Conservation (phyloP, 2,797 vertebrate species). For the Xiphorhynchus erythropygius region DNA sequence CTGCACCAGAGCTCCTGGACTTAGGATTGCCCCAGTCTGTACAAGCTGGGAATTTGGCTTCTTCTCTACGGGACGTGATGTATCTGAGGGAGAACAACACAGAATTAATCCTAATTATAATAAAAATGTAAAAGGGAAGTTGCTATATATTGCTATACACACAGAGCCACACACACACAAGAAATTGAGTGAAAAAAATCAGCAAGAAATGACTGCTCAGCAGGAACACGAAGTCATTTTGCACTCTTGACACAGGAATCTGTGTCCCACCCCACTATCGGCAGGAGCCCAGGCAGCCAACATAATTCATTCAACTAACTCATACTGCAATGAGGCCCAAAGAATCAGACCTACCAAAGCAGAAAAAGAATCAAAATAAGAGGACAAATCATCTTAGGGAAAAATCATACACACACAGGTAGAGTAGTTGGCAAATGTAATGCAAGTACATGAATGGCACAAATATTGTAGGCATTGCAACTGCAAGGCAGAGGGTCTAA, state of each 20-base stretch:
- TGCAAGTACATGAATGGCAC: background rate
- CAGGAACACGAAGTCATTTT: background rate
- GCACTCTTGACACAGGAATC: background rate
- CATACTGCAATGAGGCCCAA: background rate
- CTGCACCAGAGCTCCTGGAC: background rate
- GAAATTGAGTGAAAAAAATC: background rate
- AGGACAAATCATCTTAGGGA: background rate
- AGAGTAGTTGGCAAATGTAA: background rate
- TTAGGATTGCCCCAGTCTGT: background rate
- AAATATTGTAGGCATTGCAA: background rate
- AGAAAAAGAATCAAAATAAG: background rate
- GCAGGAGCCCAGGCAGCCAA: background rate
- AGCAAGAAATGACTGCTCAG: background rate
- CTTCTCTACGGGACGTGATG: background rate
- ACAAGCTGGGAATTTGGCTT: background rate
- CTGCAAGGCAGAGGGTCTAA: background rate
- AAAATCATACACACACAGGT: background rate
- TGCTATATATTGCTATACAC: background rate
- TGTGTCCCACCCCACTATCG: background rate
- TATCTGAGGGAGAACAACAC: fast-evolving
- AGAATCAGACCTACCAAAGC: background rate
- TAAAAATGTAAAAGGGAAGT: background rate
- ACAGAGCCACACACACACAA: background rate
- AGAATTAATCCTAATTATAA: background rate
- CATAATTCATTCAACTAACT: background rate